Conservation (phyloP, 2,113 vertebrate species). For the Chaetorhynchus papuensis region DNA sequence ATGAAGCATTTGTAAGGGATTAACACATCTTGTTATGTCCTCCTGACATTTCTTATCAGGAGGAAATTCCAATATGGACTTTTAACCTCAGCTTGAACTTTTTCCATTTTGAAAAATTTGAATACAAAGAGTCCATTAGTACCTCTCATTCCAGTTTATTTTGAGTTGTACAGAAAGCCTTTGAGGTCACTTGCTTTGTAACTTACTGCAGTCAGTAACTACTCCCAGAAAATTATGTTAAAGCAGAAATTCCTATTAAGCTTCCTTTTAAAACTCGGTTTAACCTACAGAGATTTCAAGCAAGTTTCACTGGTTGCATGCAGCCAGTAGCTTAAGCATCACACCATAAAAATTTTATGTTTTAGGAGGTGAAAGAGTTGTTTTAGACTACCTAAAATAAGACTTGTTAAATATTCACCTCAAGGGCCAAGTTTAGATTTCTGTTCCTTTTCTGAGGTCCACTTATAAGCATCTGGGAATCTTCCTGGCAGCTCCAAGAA, state of each 20-base stretch:
- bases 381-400: not conserved
- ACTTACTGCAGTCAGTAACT: not conserved
- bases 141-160: not conserved
- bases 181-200: not conserved
- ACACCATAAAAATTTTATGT: not conserved
- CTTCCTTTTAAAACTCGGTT: not conserved
- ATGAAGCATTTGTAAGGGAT: not conserved
- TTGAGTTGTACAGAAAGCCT: not conserved
- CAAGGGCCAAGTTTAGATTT: not conserved
- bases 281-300: not conserved
- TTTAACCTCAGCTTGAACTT: not conserved
- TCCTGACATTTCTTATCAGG: not conserved
- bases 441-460: not conserved
- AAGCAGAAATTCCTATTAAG: not conserved
- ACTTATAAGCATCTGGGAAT: not conserved
- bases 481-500: not conserved
- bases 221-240: not conserved
- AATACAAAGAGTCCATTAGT: not conserved
- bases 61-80: not conserved
- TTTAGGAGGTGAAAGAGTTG: not conserved
- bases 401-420: not conserved
- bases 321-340: not conserved
- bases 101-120: not conserved
- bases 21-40: not conserved
- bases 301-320: not conserved